Evolutionary conservation across 1,140 invertebrate species (phyloP).

Genomic region (Calliphora vicina): DNA sequence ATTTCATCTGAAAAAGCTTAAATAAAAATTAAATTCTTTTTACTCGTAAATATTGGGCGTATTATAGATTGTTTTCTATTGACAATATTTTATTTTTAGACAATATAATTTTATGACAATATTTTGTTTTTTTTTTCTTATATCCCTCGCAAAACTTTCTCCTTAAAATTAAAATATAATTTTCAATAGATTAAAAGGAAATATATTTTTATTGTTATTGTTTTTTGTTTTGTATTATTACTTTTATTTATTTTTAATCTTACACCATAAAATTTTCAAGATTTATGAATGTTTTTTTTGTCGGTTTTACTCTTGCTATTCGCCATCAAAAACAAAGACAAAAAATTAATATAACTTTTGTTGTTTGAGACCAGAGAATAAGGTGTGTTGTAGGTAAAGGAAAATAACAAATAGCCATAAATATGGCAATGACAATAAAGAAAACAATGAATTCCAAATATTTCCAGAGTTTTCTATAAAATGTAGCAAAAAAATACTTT

Average conservation of each 20-base stretch:
- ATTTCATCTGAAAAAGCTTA: neutral
- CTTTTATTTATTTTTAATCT: neutral
- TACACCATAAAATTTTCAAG: neutral
- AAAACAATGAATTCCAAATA: constrained; percentile 19
- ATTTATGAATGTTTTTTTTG: constrained; percentile 19
- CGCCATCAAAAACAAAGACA: neutral
- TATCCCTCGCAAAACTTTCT: neutral
- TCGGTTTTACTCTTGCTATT: too few relatives aligned
- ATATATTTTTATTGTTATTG: neutral
- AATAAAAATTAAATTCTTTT: neutral
- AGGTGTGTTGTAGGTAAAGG: neutral
- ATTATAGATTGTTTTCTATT: neutral
- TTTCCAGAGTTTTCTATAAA: neutral
- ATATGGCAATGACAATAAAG: constrained; percentile 17
- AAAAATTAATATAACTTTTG: neutral
- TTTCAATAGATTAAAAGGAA: neutral
- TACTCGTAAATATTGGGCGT: neutral
- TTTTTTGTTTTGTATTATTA: neutral
- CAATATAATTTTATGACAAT: neutral
- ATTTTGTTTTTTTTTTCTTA: neutral
- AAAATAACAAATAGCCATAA: constrained; percentile 11
- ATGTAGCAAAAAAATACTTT: neutral
- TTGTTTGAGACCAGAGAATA: neutral
- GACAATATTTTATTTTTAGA: too few relatives aligned
- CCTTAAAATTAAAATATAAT: neutral